A percentile compares a stretch with the other conserved stretches of the same genome.
phyloP scores from a whole-genome alignment of 2,113 vertebrate species.

The Macrotis lagotis region DNA sequence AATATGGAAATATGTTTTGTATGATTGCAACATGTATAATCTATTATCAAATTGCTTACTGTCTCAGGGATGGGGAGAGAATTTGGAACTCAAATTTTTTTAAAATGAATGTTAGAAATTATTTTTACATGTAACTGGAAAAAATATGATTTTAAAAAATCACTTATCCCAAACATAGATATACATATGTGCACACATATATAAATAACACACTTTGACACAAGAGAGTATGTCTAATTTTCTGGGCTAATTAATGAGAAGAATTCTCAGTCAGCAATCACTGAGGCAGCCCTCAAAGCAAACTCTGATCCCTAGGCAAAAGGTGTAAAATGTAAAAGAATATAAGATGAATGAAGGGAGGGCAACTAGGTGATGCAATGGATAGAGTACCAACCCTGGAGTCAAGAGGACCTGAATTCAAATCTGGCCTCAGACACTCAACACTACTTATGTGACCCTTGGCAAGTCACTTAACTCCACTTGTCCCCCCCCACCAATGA shows the following conservation, averaged over 20 bases:
- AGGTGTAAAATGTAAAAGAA: too few species aligned
- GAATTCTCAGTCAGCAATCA: slow-evolving; percentile 55
- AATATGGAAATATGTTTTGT: neutral
- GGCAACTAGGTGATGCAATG: too few species aligned
- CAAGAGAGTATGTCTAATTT: slow-evolving; percentile 46
- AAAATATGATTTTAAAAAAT: neutral
- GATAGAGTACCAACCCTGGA: too few species aligned
- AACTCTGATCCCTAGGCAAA: slow-evolving; percentile 58
- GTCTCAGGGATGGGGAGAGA: neutral
- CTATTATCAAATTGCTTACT: neutral
- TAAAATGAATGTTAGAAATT: neutral
- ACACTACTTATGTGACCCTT: too few species aligned
- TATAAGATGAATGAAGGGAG: too few species aligned
- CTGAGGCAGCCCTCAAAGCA: slow-evolving; percentile 44
- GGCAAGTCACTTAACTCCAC: too few species aligned
- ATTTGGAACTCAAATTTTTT: neutral
- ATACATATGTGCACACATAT: too few species aligned
- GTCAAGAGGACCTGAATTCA: too few species aligned
- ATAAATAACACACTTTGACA: neutral
- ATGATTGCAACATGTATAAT: neutral
- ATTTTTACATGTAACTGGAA: neutral
- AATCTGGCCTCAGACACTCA: too few species aligned
- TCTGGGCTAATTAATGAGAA: slow-evolving; percentile 69
- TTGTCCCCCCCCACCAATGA: too few species aligned
- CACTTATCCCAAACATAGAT: neutral